These are phyloP conservation scores for Girardinichthys multiradiatus DNA, from an alignment of 2,113 vertebrate genomes.

Conservation along the genomic window DNA sequence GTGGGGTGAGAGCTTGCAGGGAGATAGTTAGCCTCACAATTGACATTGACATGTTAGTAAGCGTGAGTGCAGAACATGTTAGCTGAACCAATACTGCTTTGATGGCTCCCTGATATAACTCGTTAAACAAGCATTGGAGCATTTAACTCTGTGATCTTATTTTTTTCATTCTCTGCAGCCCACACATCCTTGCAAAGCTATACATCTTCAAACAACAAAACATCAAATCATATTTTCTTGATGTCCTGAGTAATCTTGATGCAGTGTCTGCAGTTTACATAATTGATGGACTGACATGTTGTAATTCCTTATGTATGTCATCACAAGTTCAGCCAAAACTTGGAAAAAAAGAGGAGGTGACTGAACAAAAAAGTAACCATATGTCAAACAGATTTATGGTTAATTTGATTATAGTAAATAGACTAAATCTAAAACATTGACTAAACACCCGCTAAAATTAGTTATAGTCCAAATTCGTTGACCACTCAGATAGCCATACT, in stretches of 20 bases:
- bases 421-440: no score
- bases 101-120: conserved; percentile 68
- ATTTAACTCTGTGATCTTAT: conserved; percentile 68
- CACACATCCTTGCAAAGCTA: conserved; percentile 38
- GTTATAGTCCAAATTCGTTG: no score
- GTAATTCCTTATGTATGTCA: no score
- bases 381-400: no score
- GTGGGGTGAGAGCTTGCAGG: conserved; percentile 21
- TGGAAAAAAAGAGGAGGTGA: no score
- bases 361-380: no score
- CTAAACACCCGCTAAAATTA: no score
- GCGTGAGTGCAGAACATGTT: conserved; percentile 45
- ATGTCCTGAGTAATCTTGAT: conserved; percentile 21
- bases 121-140: conserved; percentile 65
- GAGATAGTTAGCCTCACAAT: conserved; percentile 68
- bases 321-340: no score
- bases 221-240: conserved; percentile 39
- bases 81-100: conserved; percentile 63
- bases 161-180: conserved; percentile 57
- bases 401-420: no score
- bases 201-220: conserved; percentile 42
- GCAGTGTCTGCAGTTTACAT: no score
- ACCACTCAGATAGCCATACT: no score
- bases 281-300: no score
- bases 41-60: conserved; percentile 72